Conservation (phyloP, 2,113 vertebrate genomes). For the Clarias gariepinus region DNA sequence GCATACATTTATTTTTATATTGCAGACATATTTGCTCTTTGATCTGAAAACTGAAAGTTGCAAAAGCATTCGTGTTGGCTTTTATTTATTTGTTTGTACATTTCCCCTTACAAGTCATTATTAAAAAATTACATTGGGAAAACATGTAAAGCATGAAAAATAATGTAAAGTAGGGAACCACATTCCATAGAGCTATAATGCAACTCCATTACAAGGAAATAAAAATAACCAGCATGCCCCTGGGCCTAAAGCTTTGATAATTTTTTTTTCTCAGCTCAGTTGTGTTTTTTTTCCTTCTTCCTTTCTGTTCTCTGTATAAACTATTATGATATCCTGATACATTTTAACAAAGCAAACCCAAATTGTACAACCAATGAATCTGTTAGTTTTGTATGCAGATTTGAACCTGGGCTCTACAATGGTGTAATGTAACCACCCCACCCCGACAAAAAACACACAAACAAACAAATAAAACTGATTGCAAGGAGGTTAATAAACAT, state of each 20-base stretch:
- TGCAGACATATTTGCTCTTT: slow-evolving; percentile 18
- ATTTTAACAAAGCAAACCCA: slow-evolving; percentile 53
- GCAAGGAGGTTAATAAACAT: slow-evolving; percentile 49
- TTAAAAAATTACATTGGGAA: slow-evolving; percentile 17
- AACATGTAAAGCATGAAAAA: slow-evolving; percentile 36
- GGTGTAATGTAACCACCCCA: slow-evolving; percentile 27
- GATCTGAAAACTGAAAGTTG: slow-evolving; percentile 22
- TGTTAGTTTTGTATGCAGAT: slow-evolving; percentile 56
- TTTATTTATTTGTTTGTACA: slow-evolving; percentile 25
- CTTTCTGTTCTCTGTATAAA: slow-evolving; percentile 47
- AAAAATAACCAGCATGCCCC: slow-evolving; percentile 58
- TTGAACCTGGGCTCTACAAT: slow-evolving; percentile 37
- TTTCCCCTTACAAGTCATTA: slow-evolving; percentile 4
- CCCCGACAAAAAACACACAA: slow-evolving; percentile 33
- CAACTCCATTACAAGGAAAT: slow-evolving; percentile 59
- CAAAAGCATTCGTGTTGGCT: slow-evolving; percentile 22
- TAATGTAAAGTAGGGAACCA: slow-evolving; percentile 42
- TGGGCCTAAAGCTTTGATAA: slow-evolving; percentile 60
- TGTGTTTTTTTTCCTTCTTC: slow-evolving; percentile 21
- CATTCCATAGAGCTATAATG: slow-evolving; percentile 45
- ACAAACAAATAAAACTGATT: slow-evolving; percentile 43
- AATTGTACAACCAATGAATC: slow-evolving; percentile 59
- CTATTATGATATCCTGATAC: slow-evolving; percentile 54
- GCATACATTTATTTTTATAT: neutral
- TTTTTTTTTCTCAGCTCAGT: slow-evolving; percentile 45